Conservation (phyloP, 2,888 invertebrate species). For the Andrena marginata region DNA sequence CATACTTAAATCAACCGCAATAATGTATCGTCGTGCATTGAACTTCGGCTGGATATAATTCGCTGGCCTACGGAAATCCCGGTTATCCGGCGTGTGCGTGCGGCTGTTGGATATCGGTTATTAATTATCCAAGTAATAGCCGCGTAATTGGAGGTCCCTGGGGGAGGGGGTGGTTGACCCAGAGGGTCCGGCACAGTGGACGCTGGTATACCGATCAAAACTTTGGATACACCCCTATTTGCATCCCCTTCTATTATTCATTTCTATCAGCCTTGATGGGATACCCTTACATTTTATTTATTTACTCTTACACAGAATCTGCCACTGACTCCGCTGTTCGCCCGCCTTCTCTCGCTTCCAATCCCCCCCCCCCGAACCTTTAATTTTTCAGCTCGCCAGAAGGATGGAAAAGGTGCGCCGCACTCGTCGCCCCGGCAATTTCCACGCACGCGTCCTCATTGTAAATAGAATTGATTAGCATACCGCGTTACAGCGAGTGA, state of each 20-base stretch:
- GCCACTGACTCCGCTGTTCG: no score
- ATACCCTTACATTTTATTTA: background rate
- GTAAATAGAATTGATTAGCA: conserved; percentile 6
- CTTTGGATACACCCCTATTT: conserved; percentile 21
- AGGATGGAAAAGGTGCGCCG: no score
- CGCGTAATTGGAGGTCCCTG: conserved; percentile 74
- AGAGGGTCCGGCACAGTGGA: conserved; percentile 33
- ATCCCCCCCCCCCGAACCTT: no score
- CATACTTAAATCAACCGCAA: conserved; percentile 47
- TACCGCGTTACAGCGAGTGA: background rate
- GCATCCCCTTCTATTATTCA: conserved; percentile 11
- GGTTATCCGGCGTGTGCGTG: conserved; percentile 65
- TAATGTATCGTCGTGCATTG: conserved; percentile 47
- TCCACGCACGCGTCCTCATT: background rate
- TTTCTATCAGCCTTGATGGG: background rate
- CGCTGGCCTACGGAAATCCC: conserved; percentile 65
- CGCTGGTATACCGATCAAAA: conserved; percentile 32
- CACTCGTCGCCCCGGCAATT: background rate
- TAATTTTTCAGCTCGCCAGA: background rate
- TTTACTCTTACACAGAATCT: no score
- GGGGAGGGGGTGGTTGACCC: conserved; percentile 38
- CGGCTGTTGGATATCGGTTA: conserved; percentile 74
- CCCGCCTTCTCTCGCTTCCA: no score
- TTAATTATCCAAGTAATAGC: conserved; percentile 79
- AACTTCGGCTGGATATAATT: conserved; percentile 57